Evolutionary conservation across 1,140 invertebrate species (phyloP), one percentile per base, ranked within the genome.

Genomic region (Leptinotarsa undecemlineata): DNA sequence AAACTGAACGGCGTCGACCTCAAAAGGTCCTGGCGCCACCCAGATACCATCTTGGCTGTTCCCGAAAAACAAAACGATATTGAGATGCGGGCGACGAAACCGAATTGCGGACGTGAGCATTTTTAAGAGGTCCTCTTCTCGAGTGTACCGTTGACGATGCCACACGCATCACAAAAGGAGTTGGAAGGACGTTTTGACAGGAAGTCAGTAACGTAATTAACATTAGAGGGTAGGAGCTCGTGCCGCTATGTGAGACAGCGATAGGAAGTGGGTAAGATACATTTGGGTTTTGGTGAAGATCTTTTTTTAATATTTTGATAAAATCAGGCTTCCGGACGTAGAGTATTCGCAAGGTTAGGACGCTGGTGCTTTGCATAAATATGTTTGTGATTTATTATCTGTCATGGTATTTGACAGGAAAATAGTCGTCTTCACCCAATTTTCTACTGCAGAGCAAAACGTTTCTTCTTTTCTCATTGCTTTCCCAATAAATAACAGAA

Each of bases 31-130:
- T 57, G 51, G 51, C 51, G 51, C 51, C 51, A 57, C n/a, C 51
- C 51, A 57, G 51, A 57, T 57, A 57, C 17, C 51, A 57, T 57
- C 17, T 57, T 19, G 33, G 33, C n/a, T 19, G 51, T 15, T 57
- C 51, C 51, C 51, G 15, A 19, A 57, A 57, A 57, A 57, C 51
- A 57, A 57, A 57, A 57, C n/a, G n/a, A 19, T 14, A 57, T 57
- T 57, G 51, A 57, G 51, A 57, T 57, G 51, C 51, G n/a, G n/a
- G 51, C 17, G 51, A n/a, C 51, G 51, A 57, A 14, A 57, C 51
- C 51, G 51, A 57, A 57, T 57, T 57, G 51, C n/a, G 51, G 51
- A 57, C 51, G 51, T 57, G 51, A 57, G 51, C 51, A 57, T 57
- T 57, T 57, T 57, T 57, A 57, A 57, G 51, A 57, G 17, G 51